A percentile compares a stretch with the other conserved stretches of the same genome.
Conservation (phyloP, 37 sponge, comb jelly and placozoan genomes). For the Aplysina aerophoba region DNA sequence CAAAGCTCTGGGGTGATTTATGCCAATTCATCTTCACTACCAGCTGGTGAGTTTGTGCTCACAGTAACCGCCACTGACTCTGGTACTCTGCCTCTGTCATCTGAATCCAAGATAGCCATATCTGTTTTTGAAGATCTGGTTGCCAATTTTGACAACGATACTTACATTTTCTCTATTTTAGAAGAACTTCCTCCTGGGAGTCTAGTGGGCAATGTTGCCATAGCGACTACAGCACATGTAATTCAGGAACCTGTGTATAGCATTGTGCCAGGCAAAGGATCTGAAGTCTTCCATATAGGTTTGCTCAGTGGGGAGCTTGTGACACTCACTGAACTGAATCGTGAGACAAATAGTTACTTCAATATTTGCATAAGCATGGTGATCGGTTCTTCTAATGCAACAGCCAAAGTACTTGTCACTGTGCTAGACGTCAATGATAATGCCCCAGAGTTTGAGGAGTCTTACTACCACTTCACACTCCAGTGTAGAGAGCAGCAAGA, state of each 20-base stretch:
- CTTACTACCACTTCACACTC: background rate
- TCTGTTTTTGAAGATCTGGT: constrained; percentile 15
- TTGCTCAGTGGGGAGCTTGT: background rate
- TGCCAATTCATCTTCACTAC: too few species aligned
- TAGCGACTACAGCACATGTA: constrained; percentile 7
- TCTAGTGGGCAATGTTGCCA: constrained; percentile 28
- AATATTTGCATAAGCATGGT: background rate
- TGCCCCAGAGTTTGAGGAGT: background rate
- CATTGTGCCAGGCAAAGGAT: background rate
- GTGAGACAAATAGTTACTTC: background rate
- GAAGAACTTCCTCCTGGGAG: constrained; percentile 29
- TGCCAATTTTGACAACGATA: background rate
- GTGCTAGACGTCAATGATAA: constrained; percentile 14
- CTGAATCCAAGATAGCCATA: background rate
- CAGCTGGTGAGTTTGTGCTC: background rate
- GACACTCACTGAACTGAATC: background rate
- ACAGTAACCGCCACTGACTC: constrained; percentile 12
- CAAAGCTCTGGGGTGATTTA: background rate
- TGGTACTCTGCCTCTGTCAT: background rate
- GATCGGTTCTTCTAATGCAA: background rate
- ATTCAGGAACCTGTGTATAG: background rate
- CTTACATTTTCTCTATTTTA: background rate
- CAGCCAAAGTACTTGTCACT: background rate
- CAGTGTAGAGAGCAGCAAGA: background rate
- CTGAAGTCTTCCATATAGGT: background rate